A percentile compares a stretch with the other conserved stretches of the same genome.
Conservation (phyloP, 2,797 vertebrate species). For the Heteromormyrus szaboi region DNA sequence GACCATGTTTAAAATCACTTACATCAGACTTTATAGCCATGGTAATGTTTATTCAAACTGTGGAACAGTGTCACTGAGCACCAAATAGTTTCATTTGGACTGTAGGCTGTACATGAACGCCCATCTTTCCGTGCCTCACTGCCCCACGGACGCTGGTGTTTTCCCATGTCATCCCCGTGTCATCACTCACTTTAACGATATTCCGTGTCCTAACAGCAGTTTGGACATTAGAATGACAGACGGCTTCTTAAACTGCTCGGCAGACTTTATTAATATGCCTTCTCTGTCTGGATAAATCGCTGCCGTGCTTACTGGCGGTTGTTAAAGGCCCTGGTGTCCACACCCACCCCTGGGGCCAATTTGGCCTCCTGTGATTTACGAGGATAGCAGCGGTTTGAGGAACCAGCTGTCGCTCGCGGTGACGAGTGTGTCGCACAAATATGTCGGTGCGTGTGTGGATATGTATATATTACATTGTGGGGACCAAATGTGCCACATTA, state of each 20-base stretch:
- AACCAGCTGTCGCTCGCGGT: not conserved
- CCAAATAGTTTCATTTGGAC: not conserved
- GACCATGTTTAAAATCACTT: not conserved
- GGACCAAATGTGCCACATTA: not conserved
- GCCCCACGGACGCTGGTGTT: not conserved
- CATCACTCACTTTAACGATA: conserved; percentile 19
- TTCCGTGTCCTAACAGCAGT: conserved; percentile 4
- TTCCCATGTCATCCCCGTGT: not conserved
- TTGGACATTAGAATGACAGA: conserved; percentile 21
- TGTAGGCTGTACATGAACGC: not conserved
- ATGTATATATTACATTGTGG: not conserved
- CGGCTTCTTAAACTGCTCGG: not conserved
- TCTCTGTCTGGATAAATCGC: conserved; percentile 15
- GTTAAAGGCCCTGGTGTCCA: not conserved
- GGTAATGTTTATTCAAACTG: not conserved
- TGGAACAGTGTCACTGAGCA: not conserved
- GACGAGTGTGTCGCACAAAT: not conserved
- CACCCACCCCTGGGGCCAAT: not conserved
- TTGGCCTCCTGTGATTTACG: not conserved
- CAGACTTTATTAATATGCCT: conserved; percentile 12
- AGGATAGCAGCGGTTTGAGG: not conserved
- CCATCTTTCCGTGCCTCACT: not conserved
- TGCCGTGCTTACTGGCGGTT: not conserved
- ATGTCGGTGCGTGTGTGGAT: not conserved
- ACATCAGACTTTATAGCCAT: not conserved